These are phyloP conservation scores for Alcedo atthis DNA, from an alignment of 2,797 vertebrate species.

Conservation along the genomic window DNA sequence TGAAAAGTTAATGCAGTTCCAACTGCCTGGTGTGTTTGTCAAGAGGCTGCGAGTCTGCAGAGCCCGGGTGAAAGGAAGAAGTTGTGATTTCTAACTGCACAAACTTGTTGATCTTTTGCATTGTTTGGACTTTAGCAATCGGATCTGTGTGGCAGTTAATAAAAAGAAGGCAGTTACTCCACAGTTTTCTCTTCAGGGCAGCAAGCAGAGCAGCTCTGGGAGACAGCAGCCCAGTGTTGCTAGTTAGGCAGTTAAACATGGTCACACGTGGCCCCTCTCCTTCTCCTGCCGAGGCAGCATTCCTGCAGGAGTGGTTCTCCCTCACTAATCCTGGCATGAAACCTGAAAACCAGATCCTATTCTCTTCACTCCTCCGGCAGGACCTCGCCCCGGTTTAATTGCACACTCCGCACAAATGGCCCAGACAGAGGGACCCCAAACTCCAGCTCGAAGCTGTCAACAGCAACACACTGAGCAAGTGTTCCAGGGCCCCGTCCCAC, in stretches of 20 bases:
- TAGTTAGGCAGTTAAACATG: not conserved
- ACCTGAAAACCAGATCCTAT: not conserved
- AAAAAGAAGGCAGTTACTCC: conserved; percentile 33
- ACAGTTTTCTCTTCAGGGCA: not conserved
- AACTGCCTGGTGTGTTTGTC: not conserved
- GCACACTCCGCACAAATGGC: not conserved
- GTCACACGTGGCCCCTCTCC: not conserved
- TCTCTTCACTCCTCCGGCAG: not conserved
- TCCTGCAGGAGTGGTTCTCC: not conserved
- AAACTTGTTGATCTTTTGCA: conserved; percentile 18
- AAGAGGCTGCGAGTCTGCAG: not conserved
- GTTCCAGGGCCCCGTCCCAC: no score
- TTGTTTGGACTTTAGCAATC: conserved; percentile 15
- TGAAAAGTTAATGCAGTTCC: not conserved
- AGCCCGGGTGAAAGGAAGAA: not conserved
- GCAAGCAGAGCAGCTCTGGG: not conserved
- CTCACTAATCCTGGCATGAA: not conserved
- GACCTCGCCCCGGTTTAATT: fast-evolving
- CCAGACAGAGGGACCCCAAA: not conserved
- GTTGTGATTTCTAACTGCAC: not conserved
- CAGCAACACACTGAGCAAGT: not conserved
- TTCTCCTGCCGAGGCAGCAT: not conserved
- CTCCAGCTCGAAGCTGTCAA: not conserved
- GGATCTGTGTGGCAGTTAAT: not conserved
- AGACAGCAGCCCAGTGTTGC: conserved; percentile 14